Conservation (phyloP, 1,140 invertebrate species). For the Steinernema khuongi region DNA sequence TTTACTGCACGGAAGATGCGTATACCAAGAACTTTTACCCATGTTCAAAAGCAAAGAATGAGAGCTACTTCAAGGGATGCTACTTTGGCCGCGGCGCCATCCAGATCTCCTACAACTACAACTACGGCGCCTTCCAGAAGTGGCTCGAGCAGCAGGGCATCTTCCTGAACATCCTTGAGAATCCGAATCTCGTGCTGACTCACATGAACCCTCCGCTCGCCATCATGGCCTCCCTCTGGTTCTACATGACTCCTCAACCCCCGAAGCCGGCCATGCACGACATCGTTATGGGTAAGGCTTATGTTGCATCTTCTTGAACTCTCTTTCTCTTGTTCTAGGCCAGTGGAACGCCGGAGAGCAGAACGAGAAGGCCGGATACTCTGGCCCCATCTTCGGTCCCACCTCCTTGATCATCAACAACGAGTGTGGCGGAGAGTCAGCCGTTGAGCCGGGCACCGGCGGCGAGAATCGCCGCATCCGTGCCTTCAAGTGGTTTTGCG, state of each 20-base stretch:
- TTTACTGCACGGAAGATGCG: slow-evolving; percentile 44
- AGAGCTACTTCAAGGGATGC: slow-evolving; percentile 43
- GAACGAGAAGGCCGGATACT: slow-evolving; percentile 46
- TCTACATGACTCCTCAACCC: slow-evolving; percentile 58
- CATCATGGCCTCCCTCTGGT: slow-evolving; percentile 53
- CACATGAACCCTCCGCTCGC: slow-evolving; percentile 56
- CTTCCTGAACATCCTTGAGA: slow-evolving; percentile 45
- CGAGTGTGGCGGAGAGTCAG: slow-evolving; percentile 50
- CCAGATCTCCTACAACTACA: slow-evolving; percentile 58
- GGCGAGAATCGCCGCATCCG: slow-evolving; percentile 54
- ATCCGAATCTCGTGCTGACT: slow-evolving; percentile 55
- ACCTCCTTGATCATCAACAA: slow-evolving; percentile 57
- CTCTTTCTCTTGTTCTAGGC: background rate
- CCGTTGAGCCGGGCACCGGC: background rate
- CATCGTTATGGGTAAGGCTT: slow-evolving; percentile 49
- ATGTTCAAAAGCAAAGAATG: slow-evolving; percentile 37
- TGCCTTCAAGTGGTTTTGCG: slow-evolving; percentile 56
- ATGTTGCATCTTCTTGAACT: background rate
- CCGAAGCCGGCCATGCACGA: slow-evolving; percentile 58
- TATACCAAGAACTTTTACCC: slow-evolving; percentile 46
- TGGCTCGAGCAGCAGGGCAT: slow-evolving; percentile 40
- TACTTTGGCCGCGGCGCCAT: slow-evolving; percentile 58
- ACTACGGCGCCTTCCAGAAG: slow-evolving; percentile 53
- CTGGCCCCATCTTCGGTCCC: slow-evolving; percentile 54
- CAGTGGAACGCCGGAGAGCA: slow-evolving; percentile 50